Conservation (phyloP, 2,113 vertebrate genomes). For the Ploceus nigricollis region DNA sequence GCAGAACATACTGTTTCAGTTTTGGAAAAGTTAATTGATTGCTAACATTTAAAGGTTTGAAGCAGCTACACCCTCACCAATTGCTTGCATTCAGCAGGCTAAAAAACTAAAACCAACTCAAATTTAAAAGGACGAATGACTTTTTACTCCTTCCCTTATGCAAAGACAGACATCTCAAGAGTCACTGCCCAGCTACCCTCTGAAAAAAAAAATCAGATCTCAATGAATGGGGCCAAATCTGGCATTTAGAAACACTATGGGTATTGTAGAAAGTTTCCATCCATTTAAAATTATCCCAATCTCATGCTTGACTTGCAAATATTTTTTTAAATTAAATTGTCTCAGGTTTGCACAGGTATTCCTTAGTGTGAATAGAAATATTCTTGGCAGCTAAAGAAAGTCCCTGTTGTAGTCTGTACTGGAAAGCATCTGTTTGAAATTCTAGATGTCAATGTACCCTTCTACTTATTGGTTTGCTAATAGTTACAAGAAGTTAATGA, state of each 20-base stretch:
- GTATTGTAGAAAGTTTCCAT: neutral
- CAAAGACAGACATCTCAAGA: neutral
- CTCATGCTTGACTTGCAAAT: neutral
- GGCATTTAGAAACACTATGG: neutral
- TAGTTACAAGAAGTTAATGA: neutral
- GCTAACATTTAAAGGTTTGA: neutral
- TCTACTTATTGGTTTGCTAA: neutral
- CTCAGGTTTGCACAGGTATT: neutral
- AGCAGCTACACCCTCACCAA: neutral
- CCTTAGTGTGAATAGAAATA: neutral
- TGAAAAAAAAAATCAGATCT: neutral
- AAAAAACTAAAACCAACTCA: neutral
- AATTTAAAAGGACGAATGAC: neutral
- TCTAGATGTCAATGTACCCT: neutral
- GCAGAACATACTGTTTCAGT: neutral
- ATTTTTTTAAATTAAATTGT: neutral
- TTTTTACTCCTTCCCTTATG: neutral
- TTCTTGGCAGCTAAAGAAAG: neutral
- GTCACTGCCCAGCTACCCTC: neutral
- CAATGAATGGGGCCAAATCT: neutral
- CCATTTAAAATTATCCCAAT: neutral
- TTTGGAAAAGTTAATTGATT: neutral
- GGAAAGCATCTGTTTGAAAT: neutral
- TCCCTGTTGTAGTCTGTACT: neutral
- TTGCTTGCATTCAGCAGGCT: neutral